These are phyloP conservation scores for Pseudococcus longispinus DNA, from an alignment of 2,888 invertebrate species.

Conservation along the genomic window DNA sequence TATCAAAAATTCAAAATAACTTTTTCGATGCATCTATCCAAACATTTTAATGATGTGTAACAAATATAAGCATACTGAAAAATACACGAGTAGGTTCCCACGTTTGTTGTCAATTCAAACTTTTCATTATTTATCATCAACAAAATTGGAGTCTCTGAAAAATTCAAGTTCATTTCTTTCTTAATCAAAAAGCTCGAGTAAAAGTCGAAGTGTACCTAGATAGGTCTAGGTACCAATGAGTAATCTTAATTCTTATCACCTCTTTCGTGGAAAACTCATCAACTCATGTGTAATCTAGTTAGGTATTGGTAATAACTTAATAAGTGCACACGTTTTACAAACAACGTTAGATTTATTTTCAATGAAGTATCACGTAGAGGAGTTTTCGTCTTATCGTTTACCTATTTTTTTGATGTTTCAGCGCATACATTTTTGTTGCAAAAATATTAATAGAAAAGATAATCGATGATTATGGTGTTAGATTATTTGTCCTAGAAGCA, in stretches of 20 bases:
- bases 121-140: too few relatives aligned
- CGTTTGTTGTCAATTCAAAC: not conserved
- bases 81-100: not conserved
- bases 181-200: not conserved
- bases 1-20: not conserved
- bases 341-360: not conserved
- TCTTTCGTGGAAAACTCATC: not conserved
- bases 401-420: conserved; percentile 7
- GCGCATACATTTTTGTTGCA: conserved; percentile 18
- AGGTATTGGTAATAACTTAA: not conserved
- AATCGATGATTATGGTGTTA: conserved; percentile 51
- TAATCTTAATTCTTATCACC: not conserved
- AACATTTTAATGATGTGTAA: not conserved
- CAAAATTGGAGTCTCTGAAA: too few relatives aligned
- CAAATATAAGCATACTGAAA: not conserved
- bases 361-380: not conserved
- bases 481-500: conserved; percentile 55
- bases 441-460: conserved; percentile 39
- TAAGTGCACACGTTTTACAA: not conserved
- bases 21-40: not conserved
- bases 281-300: not conserved
- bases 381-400: not conserved
- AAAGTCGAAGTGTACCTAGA: not conserved
- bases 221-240: not conserved
- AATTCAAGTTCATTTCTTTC: too few relatives aligned